phyloP scores from a whole-genome alignment of 2,888 invertebrate species.

The Scelioninae gen. 1 region DNA sequence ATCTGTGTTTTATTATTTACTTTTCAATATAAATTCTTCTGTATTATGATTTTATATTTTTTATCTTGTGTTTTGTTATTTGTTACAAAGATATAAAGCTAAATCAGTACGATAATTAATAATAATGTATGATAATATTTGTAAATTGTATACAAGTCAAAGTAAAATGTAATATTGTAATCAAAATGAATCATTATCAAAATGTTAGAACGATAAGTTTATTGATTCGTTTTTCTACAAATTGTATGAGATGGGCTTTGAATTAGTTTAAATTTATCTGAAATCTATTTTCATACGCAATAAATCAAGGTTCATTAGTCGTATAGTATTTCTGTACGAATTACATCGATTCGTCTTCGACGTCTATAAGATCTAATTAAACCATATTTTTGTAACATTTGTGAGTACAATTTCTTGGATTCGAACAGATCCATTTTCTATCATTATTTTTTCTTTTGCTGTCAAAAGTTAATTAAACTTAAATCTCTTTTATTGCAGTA shows the following conservation, averaged over 20 bases:
- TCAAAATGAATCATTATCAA: not conserved
- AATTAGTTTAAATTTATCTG: constrained; percentile 22
- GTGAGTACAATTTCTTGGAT: not conserved
- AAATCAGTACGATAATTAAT: too few species aligned
- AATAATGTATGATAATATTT: too few species aligned
- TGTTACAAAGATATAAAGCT: too few species aligned
- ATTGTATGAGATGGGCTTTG: not conserved
- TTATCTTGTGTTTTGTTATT: too few species aligned
- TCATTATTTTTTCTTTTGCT: not conserved
- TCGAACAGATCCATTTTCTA: too few species aligned
- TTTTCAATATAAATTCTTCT: too few species aligned
- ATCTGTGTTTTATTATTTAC: too few species aligned
- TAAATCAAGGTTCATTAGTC: constrained; percentile 13
- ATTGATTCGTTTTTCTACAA: not conserved
- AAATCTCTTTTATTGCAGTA: not conserved
- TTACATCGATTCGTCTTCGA: not conserved
- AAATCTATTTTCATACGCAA: constrained; percentile 7
- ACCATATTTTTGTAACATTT: not conserved
- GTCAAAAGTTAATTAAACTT: not conserved
- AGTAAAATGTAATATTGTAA: too few species aligned
- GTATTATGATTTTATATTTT: too few species aligned
- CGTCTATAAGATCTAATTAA: not conserved
- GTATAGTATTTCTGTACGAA: not conserved
- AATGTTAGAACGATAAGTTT: constrained; percentile 1
- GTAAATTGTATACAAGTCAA: too few species aligned